Conservation (phyloP, 2,797 vertebrate species). For the Todus mexicanus region DNA sequence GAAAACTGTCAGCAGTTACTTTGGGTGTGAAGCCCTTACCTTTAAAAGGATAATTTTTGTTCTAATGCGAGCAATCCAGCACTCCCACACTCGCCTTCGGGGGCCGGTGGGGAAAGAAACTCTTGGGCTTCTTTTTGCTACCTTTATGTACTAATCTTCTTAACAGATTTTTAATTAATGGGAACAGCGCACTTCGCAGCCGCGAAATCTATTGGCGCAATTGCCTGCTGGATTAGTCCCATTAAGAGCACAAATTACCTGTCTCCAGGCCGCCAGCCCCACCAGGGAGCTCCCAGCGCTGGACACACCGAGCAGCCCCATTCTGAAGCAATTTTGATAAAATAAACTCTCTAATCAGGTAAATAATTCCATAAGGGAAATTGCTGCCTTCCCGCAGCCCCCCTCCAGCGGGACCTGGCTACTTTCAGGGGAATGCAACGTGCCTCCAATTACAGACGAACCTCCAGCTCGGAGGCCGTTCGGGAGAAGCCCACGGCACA, state of each 20-base stretch:
- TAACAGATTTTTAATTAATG: constrained; percentile 70
- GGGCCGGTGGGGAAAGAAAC: constrained; percentile 15
- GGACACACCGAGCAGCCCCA: constrained; percentile 42
- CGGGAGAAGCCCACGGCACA: constrained; percentile 63
- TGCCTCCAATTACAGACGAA: constrained; percentile 75
- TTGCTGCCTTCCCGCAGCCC: constrained; percentile 84
- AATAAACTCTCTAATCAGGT: constrained; percentile 93
- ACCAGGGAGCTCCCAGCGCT: constrained; percentile 28
- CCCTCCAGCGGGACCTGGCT: constrained; percentile 80
- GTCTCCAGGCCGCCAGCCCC: constrained; percentile 39
- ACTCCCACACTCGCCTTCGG: constrained; percentile 20
- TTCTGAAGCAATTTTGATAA: constrained; percentile 79
- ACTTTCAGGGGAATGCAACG: constrained; percentile 79
- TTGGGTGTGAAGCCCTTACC: constrained; percentile 3
- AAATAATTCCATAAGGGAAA: constrained; percentile 79
- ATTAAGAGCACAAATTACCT: constrained; percentile 66
- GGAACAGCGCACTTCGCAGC: constrained; percentile 38
- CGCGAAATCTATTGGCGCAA: constrained; percentile 28
- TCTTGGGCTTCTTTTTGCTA: constrained; percentile 39
- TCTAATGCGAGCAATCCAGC: constrained; percentile 27
- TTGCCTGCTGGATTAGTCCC: constrained; percentile 36
- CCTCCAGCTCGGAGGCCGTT: constrained; percentile 34
- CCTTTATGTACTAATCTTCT: constrained; percentile 51
- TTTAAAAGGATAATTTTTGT: not conserved
- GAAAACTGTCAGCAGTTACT: constrained; percentile 40